Evolutionary conservation across 2,797 vertebrate genomes (phyloP), one percentile per base, ranked within the genome.

Genomic region (Etheostoma nigrum): DNA sequence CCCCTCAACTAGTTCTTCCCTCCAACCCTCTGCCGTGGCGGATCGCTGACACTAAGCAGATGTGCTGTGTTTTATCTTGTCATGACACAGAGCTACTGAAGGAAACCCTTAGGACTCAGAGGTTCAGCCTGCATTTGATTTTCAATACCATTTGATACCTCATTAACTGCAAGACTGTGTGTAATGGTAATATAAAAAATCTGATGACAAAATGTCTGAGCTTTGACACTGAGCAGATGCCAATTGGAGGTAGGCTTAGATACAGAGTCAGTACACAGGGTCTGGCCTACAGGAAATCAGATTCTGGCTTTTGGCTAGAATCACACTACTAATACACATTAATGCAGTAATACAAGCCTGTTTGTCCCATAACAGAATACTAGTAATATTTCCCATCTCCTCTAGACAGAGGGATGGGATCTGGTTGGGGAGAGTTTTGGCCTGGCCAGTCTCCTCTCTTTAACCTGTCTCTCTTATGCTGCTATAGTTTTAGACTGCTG

Each of bases 21-120:
- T 89, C 67, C 81, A 85, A 68, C 74, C 79, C 72, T 62, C 25
- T 67, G 72, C 85, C 23, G 55, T 23, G 76, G 69, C 68, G 57
- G 70, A 85, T 65, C 47, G 82, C 83, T 94, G 94, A 95, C 90
- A 79, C 79, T 92, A 83, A 93, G 88, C 94, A 95, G 94, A 94
- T 89, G 91, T 79, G 69, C 74, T 76, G 62, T 57, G 61, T 82
- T 94, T 93, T 91, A 93, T 94, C 94, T 94, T 77, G 85, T 90
- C 88, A 76, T 83, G 81, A 91, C 89, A 90, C 48, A 69, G 65
- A 86, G 91, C 93, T 95, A 93, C 94, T 87, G 89, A 86, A 84
- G 67, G 86, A 85, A 86, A 69, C 81, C 74, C 61, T 73, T 40
- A 70, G 67, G 81, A 87, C 82, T 86, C 63, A 85, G 79, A 76